Evolutionary conservation across 2,797 vertebrate genomes (phyloP), one percentile per base, ranked within the genome.

Genomic region (Sebastes paucispinis): DNA sequence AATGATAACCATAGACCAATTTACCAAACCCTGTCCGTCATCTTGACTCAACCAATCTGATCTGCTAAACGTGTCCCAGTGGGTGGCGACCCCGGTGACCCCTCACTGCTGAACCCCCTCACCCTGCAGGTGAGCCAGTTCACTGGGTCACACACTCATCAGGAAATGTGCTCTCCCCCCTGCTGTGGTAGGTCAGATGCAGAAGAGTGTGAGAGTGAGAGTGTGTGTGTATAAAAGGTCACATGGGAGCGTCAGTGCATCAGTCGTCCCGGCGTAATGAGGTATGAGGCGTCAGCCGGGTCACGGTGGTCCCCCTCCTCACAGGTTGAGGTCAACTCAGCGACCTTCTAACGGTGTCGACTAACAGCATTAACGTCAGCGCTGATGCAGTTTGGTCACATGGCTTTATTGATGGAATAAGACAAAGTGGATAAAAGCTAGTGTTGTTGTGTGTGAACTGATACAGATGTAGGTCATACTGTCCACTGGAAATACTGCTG

Each of bases 91-190:
- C 73, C 43, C 4, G 0, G 31, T 7, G 25, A 81, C 81, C 79
- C 24, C 36, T 58, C 63, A 0, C 57, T 10, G 31, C 47, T 47
- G 22, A 43, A 8, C 13, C 69, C 43, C 24, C 32, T 32, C 55
- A 34, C 68, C 65, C 52, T 47, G 36, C 29, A 55, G 81, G 55
- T 58, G 72, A 81, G 27, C 62, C 47, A 3, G 62, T 47, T 80
- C 63, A 75, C 27, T 16, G 64, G 74, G 83, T 81, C 77, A 39
- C 31, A 54, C 58, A 32, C 67, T 69, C 73, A 43, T 31, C 62
- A 20, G 47, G 55, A 62, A 54, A 68, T 20, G 55, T 32, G 62
- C 20, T 34, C 14, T 2, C 20, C 13, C 20, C 7, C 18, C 34
- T 1, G 6, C 29, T 20, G 32, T 34, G 74, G 66, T 24, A 72